phyloP scores from a whole-genome alignment of 2,888 invertebrate genomes.

The Vesta saturnalis region DNA sequence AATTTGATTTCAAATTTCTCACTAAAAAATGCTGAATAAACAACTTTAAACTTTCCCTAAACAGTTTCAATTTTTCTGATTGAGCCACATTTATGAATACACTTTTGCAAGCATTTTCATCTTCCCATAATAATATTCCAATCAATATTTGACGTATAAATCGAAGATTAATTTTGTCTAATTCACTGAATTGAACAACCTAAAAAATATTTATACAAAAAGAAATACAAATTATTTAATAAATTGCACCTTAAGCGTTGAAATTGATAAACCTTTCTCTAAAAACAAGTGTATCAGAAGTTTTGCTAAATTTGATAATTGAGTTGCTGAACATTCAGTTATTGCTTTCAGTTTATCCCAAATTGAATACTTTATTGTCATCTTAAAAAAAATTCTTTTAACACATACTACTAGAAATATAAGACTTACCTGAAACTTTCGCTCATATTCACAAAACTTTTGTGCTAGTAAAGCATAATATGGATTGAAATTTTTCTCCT shows the following conservation, averaged over 20 bases:
- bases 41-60: conserved; percentile 83
- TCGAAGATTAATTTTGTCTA: conserved; percentile 81
- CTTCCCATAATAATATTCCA: conserved; percentile 75
- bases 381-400: conserved; percentile 63
- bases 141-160: conserved; percentile 83
- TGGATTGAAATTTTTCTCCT: conserved; percentile 84
- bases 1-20: conserved; percentile 68
- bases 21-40: conserved; percentile 90
- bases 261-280: conserved; percentile 80
- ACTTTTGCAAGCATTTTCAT: conserved; percentile 67
- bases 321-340: conserved; percentile 68
- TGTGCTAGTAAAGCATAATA: conserved; percentile 86
- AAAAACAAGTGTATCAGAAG: conserved; percentile 83
- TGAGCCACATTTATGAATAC: conserved; percentile 80
- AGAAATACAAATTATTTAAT: neutral
- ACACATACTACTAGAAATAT: too few species aligned
- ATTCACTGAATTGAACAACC: conserved; percentile 87
- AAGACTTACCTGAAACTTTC: conserved; percentile 80
- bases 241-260: conserved; percentile 82
- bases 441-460: conserved; percentile 84
- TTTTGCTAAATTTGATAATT: conserved; percentile 80
- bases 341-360: conserved; percentile 94
- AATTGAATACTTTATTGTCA: conserved; percentile 85
- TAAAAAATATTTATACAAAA: conserved; percentile 56
- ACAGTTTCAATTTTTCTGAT: conserved; percentile 78